Evolutionary conservation across 2,797 vertebrate species (phyloP).

Genomic region (Notamacropus eugenii): DNA sequence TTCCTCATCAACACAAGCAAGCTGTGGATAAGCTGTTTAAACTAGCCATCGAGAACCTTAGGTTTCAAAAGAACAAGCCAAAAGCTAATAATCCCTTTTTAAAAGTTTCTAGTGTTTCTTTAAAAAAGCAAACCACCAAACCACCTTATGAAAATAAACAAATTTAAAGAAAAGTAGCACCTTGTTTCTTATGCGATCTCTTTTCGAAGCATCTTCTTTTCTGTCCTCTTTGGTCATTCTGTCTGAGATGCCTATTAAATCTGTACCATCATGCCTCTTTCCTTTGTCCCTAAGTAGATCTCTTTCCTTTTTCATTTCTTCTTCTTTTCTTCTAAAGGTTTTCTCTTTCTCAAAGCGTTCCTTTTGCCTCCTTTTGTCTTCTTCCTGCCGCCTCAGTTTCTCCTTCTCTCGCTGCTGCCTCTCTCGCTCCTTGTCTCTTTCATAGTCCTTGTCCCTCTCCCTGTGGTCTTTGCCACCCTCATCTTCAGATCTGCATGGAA

Average conservation of each 20-base stretch:
- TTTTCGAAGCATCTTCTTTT: slow-evolving; percentile 93
- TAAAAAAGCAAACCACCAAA: slow-evolving; percentile 34
- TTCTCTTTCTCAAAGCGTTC: slow-evolving; percentile 95
- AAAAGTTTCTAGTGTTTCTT: slow-evolving; percentile 32
- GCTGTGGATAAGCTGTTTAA: neutral
- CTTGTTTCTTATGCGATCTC: slow-evolving; percentile 97
- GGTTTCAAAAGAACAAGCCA: slow-evolving; percentile 13
- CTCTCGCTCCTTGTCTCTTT: slow-evolving; percentile 90
- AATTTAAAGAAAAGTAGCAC: slow-evolving; percentile 84
- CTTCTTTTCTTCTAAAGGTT: slow-evolving; percentile 91
- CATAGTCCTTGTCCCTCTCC: slow-evolving; percentile 91
- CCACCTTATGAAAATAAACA: slow-evolving; percentile 55
- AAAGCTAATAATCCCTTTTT: slow-evolving; percentile 41
- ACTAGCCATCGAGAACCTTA: slow-evolving; percentile 36
- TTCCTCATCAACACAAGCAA: neutral
- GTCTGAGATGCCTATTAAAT: slow-evolving; percentile 85
- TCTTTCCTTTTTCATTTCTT: slow-evolving; percentile 92
- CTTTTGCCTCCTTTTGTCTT: slow-evolving; percentile 93
- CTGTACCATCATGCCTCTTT: slow-evolving; percentile 89
- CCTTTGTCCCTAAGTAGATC: slow-evolving; percentile 90
- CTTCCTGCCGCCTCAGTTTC: slow-evolving; percentile 92
- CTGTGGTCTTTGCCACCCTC: slow-evolving; percentile 92
- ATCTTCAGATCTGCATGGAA: slow-evolving; percentile 89
- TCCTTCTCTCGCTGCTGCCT: slow-evolving; percentile 92
- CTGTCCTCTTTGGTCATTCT: slow-evolving; percentile 90